Evolutionary conservation across 2,113 vertebrate genomes (phyloP).

Genomic region (Paratilapia polleni): DNA sequence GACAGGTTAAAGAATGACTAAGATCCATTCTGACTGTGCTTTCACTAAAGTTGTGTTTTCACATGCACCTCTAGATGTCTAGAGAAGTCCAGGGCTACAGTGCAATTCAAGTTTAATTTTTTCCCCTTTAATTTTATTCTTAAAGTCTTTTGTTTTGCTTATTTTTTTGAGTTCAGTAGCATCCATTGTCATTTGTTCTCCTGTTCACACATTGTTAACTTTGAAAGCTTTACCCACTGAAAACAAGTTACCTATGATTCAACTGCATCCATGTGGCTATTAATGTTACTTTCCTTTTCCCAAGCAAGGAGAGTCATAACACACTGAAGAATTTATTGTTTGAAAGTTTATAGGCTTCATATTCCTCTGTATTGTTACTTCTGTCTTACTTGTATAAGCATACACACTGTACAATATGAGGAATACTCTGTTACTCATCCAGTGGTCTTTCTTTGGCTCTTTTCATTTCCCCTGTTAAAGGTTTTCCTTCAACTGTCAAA

Average conservation of each 20-base stretch:
- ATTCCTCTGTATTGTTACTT: no score
- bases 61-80: no score
- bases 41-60: rapidly evolving
- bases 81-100: background rate
- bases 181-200: background rate
- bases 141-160: background rate
- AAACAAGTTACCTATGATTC: background rate
- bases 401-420: no score
- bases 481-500: no score
- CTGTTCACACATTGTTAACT: background rate
- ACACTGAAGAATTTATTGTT: background rate
- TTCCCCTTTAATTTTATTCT: background rate
- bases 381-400: no score
- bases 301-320: background rate
- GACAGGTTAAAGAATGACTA: background rate
- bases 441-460: no score
- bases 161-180: background rate
- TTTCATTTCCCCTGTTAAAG: no score
- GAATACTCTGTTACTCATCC: no score
- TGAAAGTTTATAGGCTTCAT: background rate
- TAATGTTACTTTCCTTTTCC: background rate
- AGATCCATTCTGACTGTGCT: no score
- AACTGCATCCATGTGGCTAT: background rate
- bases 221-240: background rate
- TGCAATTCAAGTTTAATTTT: background rate